These are phyloP conservation scores for Ovis aries DNA, from an alignment of 2,113 vertebrate species.

Conservation along the genomic window ARS-UI_Ramb_v3.0 NC_056058.1:34273001-34273500, in stretches of 20 bases:
- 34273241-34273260: neutral
- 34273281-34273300: neutral
- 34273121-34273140: neutral
- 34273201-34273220: neutral
- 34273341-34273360: neutral
- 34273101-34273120: neutral
- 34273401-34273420: neutral
- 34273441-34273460: neutral
- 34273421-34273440: neutral
- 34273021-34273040: neutral
- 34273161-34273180: neutral
- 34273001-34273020: neutral
- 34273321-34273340: neutral
- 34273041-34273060: neutral
- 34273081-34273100: neutral
- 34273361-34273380: neutral
- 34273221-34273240: neutral
- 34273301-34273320: neutral
- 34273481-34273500: neutral
- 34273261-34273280: neutral
- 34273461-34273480: neutral
- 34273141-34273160: neutral
- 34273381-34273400: neutral
- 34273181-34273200: neutral
- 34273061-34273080: slow-evolving; percentile 26